phyloP scores from a whole-genome alignment of 2,113 vertebrate genomes.

The Psittacara wagleri region DNA sequence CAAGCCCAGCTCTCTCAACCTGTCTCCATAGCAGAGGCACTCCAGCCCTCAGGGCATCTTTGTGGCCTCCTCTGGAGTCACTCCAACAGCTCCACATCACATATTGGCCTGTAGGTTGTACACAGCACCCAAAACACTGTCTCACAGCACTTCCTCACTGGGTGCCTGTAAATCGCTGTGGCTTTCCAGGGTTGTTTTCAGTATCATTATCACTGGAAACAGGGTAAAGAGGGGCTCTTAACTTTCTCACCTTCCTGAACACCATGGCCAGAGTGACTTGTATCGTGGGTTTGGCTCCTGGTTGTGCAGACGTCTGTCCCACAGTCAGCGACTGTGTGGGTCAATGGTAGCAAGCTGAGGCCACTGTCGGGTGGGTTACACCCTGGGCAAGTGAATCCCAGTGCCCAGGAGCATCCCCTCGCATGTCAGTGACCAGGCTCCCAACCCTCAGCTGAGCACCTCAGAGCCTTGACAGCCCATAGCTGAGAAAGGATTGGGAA shows the following conservation, averaged over 20 bases:
- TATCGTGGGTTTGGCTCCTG: not conserved
- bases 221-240: not conserved
- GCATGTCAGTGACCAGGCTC: accelerated
- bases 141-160: accelerated
- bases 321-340: accelerated
- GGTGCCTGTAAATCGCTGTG: not conserved
- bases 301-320: not conserved
- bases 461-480: not conserved
- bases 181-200: not conserved
- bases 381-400: accelerated
- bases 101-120: not conserved
- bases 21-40: not conserved
- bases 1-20: not conserved
- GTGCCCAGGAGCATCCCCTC: not conserved
- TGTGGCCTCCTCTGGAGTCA: not conserved
- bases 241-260: not conserved
- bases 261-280: not conserved
- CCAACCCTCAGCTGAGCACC: not conserved
- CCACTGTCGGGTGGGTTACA: accelerated
- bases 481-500: not conserved
- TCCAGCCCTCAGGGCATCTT: not conserved
- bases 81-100: not conserved
- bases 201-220: not conserved
- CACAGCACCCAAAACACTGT: not conserved
- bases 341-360: not conserved